A percentile compares a stretch with the other conserved stretches of the same genome.
These are phyloP conservation scores for Rhingia rostrata DNA, from an alignment of 2,888 invertebrate species.

Conservation along the genomic window DNA sequence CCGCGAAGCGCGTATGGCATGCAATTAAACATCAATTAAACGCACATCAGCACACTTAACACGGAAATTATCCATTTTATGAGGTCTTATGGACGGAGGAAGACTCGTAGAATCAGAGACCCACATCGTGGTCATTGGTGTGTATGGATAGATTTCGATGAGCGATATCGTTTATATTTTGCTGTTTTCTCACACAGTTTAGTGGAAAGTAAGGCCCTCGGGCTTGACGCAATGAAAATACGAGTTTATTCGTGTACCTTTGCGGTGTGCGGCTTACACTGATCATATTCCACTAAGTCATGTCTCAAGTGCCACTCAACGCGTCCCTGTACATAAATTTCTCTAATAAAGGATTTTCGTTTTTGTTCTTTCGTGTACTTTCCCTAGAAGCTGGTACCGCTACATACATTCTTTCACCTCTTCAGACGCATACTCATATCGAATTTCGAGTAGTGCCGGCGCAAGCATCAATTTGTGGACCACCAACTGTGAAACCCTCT, in stretches of 20 bases:
- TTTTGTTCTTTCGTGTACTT: constrained; percentile 49
- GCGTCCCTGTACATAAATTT: constrained; percentile 61
- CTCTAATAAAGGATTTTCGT: constrained; percentile 60
- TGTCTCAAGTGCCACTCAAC: constrained; percentile 59
- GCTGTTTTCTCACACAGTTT: constrained; percentile 1
- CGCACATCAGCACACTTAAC: constrained; percentile 69
- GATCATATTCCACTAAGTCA: constrained; percentile 11
- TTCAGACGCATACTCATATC: constrained; percentile 49
- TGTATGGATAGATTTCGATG: constrained; percentile 10
- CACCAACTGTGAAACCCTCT: constrained; percentile 67
- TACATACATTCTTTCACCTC: constrained; percentile 10
- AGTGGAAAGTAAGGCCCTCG: constrained; percentile 2
- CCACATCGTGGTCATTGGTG: constrained; percentile 16
- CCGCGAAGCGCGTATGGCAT: constrained; percentile 54
- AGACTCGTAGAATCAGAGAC: constrained; percentile 16
- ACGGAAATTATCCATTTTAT: constrained; percentile 65
- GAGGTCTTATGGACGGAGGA: constrained; percentile 47
- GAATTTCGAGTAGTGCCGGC: constrained; percentile 56
- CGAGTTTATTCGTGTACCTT: constrained; percentile 19
- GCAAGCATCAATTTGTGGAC: constrained; percentile 62
- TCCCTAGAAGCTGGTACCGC: constrained; percentile 43
- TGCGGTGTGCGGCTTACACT: not conserved
- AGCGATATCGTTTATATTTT: not conserved
- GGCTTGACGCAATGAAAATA: constrained; percentile 9
- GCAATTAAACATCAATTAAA: constrained; percentile 74